phyloP scores from a whole-genome alignment of 2,797 vertebrate genomes.

The Myripristis murdjan region DNA sequence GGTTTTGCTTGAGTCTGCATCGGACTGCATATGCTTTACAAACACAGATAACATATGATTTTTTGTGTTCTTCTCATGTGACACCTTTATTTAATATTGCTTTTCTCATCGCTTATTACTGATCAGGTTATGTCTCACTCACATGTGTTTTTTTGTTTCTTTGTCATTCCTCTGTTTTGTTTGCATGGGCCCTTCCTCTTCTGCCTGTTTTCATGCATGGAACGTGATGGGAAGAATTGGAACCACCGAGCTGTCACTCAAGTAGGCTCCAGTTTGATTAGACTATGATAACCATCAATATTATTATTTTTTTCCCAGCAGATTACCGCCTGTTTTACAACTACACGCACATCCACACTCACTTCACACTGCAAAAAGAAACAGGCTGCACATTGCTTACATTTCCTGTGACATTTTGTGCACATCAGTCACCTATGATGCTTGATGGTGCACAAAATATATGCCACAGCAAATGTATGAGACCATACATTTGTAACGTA shows the following conservation, averaged over 20 bases:
- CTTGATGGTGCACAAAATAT: background rate
- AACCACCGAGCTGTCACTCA: conserved; percentile 90
- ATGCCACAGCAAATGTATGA: no score
- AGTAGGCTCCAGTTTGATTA: conserved; percentile 87
- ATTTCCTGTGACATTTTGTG: conserved; percentile 23
- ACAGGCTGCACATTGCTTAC: background rate
- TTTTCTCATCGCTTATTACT: conserved; percentile 65
- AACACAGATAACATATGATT: conserved; percentile 7
- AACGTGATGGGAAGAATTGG: conserved; percentile 87
- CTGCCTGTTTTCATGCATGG: conserved; percentile 87
- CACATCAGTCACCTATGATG: background rate
- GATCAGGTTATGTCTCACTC: conserved; percentile 70
- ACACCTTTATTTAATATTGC: conserved; percentile 41
- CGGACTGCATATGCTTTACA: conserved; percentile 7
- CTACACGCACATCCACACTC: conserved; percentile 19
- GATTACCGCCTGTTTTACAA: background rate
- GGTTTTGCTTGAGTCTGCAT: conserved; percentile 12
- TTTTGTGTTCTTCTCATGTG: conserved; percentile 45
- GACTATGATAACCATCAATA: conserved; percentile 64
- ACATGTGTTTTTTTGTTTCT: conserved; percentile 77
- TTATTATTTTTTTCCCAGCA: conserved; percentile 23
- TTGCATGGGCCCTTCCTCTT: conserved; percentile 83
- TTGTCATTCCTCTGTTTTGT: conserved; percentile 80
- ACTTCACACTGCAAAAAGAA: background rate
- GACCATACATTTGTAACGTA: no score